Conservation (phyloP, 2,888 invertebrate species). For the Luperina testacea region DNA sequence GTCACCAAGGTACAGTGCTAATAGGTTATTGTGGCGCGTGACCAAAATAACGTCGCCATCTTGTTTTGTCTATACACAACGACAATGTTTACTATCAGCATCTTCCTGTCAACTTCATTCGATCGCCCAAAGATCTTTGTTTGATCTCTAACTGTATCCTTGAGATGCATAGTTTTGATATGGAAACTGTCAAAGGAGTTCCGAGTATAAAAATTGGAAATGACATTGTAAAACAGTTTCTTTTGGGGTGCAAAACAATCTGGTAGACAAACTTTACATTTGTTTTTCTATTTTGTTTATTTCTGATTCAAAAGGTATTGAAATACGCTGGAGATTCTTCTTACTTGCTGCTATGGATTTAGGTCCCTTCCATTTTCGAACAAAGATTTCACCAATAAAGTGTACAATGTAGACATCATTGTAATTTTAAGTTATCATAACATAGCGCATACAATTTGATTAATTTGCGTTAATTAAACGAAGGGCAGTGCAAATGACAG, state of each 20-base stretch:
- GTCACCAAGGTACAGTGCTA: constrained; percentile 92
- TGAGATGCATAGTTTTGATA: not conserved
- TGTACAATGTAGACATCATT: not conserved
- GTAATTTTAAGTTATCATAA: not conserved
- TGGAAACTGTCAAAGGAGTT: not conserved
- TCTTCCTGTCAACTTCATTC: not conserved
- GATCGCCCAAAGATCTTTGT: not conserved
- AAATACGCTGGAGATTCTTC: not conserved
- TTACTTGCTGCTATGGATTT: not conserved
- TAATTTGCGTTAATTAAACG: constrained; percentile 26
- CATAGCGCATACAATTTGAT: not conserved
- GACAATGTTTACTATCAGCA: not conserved
- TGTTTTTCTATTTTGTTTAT: not conserved
- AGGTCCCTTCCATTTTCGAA: not conserved
- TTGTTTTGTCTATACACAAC: not conserved
- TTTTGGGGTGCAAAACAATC: not conserved
- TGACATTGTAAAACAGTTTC: not conserved
- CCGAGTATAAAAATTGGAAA: not conserved
- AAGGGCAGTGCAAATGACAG: constrained; percentile 10
- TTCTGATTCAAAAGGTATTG: not conserved
- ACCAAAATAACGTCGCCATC: not conserved
- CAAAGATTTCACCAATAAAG: not conserved
- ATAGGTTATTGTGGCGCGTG: not conserved
- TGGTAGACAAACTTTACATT: not conserved
- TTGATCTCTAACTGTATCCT: too few relatives aligned